Evolutionary conservation across 2,113 vertebrate genomes (phyloP).

Genomic region (Daphoenositta chrysoptera): DNA sequence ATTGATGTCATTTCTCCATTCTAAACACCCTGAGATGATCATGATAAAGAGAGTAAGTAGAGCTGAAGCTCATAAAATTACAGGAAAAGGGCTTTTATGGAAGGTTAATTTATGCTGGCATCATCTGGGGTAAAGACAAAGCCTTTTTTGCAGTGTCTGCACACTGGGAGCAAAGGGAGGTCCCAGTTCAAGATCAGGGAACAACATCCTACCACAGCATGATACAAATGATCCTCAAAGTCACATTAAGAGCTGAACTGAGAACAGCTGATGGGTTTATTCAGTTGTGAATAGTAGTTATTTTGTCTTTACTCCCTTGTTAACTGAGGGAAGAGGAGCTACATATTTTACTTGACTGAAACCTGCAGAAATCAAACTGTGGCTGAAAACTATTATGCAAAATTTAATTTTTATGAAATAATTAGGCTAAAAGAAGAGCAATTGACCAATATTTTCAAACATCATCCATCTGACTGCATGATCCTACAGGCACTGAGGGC

Average conservation of each 20-base stretch:
- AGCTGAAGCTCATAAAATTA: not conserved
- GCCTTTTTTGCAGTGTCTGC: not conserved
- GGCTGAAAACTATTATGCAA: not conserved
- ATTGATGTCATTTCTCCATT: not conserved
- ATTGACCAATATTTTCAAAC: not conserved
- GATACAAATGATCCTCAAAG: not conserved
- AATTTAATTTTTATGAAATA: not conserved
- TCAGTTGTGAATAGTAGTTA: not conserved
- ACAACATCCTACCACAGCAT: not conserved
- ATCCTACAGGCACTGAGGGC: not conserved
- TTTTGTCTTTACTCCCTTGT: constrained; percentile 34
- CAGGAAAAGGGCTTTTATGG: not conserved
- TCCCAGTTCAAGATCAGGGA: not conserved
- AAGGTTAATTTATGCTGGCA: not conserved
- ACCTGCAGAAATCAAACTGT: not conserved
- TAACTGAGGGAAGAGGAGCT: constrained; percentile 34
- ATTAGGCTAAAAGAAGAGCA: not conserved
- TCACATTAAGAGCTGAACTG: not conserved
- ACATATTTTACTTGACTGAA: not conserved
- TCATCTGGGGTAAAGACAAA: not conserved
- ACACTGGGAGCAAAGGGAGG: not conserved
- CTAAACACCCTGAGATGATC: not conserved
- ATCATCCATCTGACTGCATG: not conserved
- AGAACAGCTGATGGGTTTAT: not conserved
- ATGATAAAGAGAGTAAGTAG: not conserved